Conservation (phyloP, 2,797 vertebrate species). For the Pyrocephalus nanus region DNA sequence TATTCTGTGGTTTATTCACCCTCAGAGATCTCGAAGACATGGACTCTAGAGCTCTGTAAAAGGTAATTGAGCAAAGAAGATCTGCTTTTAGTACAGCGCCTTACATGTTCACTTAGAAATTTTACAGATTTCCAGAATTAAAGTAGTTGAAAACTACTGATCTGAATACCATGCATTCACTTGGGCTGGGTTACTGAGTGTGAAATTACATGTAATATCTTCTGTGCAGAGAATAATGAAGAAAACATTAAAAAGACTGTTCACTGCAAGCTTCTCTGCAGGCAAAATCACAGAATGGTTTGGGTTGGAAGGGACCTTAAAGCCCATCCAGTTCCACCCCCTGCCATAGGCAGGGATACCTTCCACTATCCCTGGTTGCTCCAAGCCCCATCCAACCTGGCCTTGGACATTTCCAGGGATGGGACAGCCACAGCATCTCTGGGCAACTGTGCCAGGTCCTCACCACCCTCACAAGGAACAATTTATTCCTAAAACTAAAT, state of each 20-base stretch:
- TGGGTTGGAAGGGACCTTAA: too few relatives aligned
- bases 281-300: background rate
- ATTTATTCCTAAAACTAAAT: background rate
- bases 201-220: background rate
- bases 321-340: fast-evolving
- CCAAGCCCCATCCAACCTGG: background rate
- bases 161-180: background rate
- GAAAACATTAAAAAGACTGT: background rate
- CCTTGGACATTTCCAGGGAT: background rate
- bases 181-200: background rate
- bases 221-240: background rate
- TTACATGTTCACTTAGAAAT: background rate
- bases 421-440: background rate
- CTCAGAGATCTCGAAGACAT: background rate
- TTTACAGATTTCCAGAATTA: background rate
- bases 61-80: constrained; percentile 9
- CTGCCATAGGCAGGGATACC: background rate
- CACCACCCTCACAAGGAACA: background rate
- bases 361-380: fast-evolving
- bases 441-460: background rate
- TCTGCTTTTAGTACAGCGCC: background rate
- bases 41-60: background rate
- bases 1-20: background rate
- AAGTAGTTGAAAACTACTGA: background rate
- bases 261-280: background rate